Conservation (phyloP, 2,888 invertebrate genomes). For the Vesta saturnalis region DNA sequence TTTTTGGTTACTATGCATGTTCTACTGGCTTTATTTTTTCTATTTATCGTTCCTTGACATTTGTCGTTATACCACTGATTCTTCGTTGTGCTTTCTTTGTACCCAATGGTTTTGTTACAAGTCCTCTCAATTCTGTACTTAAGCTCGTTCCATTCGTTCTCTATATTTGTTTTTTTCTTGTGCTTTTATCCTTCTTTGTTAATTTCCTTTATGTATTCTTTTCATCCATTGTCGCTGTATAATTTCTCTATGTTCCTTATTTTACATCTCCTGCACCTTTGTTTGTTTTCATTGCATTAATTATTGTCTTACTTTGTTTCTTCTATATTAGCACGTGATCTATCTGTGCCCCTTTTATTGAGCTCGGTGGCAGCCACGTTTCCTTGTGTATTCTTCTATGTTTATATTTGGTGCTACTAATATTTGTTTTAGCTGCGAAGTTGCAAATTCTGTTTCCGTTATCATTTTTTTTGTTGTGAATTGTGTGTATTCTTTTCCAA, state of each 20-base stretch:
- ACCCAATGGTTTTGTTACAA: no score
- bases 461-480: background rate
- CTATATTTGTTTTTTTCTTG: no score
- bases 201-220: no score
- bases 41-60: background rate
- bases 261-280: background rate
- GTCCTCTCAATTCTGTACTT: no score
- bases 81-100: no score
- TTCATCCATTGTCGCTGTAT: no score
- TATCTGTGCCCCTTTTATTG: no score
- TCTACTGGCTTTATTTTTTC: background rate
- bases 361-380: background rate
- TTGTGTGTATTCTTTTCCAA: background rate
- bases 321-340: no score
- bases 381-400: background rate
- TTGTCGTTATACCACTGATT: background rate
- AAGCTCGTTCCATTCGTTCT: no score
- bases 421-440: background rate
- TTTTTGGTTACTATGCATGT: background rate
- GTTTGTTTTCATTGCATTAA: background rate
- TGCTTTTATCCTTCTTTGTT: no score
- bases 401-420: no score
- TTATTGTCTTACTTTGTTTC: background rate
- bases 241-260: no score
- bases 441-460: background rate